Evolutionary conservation across 2,888 invertebrate species (phyloP), one percentile per base, ranked within the genome.

Genomic region (Yponomeuta evonymella): DNA sequence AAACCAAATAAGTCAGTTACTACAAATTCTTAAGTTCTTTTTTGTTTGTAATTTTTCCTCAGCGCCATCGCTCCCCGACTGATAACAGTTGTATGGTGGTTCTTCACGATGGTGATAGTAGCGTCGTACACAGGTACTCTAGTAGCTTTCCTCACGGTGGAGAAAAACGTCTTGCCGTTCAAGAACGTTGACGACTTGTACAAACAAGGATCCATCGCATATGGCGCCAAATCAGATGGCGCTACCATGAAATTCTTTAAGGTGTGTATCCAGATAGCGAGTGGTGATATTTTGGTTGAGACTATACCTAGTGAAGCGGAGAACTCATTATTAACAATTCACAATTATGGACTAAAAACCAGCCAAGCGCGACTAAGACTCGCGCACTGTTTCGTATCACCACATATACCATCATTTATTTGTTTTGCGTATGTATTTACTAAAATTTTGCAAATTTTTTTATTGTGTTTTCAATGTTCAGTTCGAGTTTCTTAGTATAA

Each of bases 121-220:
- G 95, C 95, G 0, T 97, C 97, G 0, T 98, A 98, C 81, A 97
- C 97, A 0, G 98, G 98, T 66, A 98, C 98, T 80, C 90, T 98
- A 76, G 97, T 98, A 2, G 98, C 98, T 6, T 97, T 97, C 81
- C 92, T 98, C 8, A 97, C 96, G 0, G 95, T 97, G 0, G 97
- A 97, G 79, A 95, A 94, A 5, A 88, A 94, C 10, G 93, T 93
- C 0, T 90, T 94, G 12, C 95, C 95, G 0, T 96, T 96, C 72
- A 93, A 95, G 75, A 95, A 94, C 72, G 96, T 97, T 0, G 96
- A 97, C 69, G 98, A 98, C 80, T 92, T 99, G 62, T 95, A 95
- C 0, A 93, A 94, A 2, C 96, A 96, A 76, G 95, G 95, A n/a
- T 94, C 94, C 48, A 97, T 99, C 72, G 88, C 95, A 72, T 99